Evolutionary conservation across 1,140 invertebrate species (phyloP), one percentile per base, ranked within the genome.

Genomic region (Hestina assimilis): DNA sequence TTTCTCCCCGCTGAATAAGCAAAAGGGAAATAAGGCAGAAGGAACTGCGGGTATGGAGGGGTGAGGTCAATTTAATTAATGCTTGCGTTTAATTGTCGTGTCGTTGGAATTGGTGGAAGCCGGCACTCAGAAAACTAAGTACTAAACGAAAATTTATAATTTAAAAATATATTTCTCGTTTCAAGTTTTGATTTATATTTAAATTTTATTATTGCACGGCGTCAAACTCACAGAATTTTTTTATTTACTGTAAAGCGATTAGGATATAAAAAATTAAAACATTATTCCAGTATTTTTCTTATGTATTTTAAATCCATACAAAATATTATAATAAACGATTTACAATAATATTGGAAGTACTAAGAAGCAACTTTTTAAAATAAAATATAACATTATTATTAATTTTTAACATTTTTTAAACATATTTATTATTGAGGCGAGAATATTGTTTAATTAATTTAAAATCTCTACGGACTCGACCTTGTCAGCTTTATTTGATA

Each of bases 11-110:
- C 81, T 80, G 81, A 84, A 81, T 83, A 83, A 84, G 79, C 82
- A 81, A 83, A 79, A 80, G 78, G 78, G 76, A 85, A 84, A 81
- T 81, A 83, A 81, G 77, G 73, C 73, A 69, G 69, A 70, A 65
- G 62, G 53, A 71, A 65, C 59, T 59, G 56, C 24, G 53, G 58
- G 61, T 38, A 53, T 50, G 53, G 42, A 33, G 57, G 46, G 60
- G 45, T 59, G 63, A 66, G 75, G 74, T 68, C 75, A 79, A 77
- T 73, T 76, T 78, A 85, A 85, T 85, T 83, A 85, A 83, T 85
- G 79, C 76, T 83, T 78, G 79, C 79, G 75, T 83, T 85, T 85
- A 83, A 85, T 85, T 83, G 79, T 81, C 66, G 58, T 83, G 79
- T 81, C 66, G 58, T 55, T 67, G 63, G 72, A 84, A 77, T 75